Evolutionary conservation across 2,888 invertebrate species (phyloP).

Genomic region (Peribatodes rhomboidaria): DNA sequence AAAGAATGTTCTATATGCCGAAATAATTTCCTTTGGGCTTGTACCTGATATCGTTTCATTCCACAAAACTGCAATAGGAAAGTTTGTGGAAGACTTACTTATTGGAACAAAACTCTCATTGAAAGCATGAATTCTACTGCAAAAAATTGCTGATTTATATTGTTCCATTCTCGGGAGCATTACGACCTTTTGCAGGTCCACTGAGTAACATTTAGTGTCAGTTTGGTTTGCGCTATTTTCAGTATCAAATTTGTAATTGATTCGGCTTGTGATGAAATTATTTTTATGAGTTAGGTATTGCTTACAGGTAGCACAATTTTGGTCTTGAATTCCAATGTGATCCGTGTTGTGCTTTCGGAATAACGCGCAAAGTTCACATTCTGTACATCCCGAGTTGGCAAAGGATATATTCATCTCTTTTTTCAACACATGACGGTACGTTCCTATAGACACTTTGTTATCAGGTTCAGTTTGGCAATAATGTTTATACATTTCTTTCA

Average conservation of each 20-base stretch:
- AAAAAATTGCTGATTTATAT: slow-evolving; percentile 28
- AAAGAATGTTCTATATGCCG: too few relatives aligned
- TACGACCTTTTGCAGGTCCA: slow-evolving; percentile 15
- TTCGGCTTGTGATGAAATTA: too few relatives aligned
- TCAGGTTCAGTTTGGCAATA: slow-evolving; percentile 1
- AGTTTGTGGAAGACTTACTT: too few relatives aligned
- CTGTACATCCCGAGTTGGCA: slow-evolving; percentile 9
- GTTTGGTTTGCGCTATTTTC: slow-evolving; percentile 6
- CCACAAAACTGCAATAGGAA: too few relatives aligned
- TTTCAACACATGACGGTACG: background rate
- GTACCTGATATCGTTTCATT: too few relatives aligned
- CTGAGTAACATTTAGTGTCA: slow-evolving; percentile 1
- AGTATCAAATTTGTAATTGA: too few relatives aligned
- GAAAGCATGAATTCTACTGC: slow-evolving; percentile 25
- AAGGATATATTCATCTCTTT: slow-evolving; percentile 35
- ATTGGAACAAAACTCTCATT: slow-evolving; percentile 24
- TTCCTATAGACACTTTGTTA: background rate
- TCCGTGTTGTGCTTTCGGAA: background rate
- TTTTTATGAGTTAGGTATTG: too few relatives aligned
- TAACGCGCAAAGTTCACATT: background rate
- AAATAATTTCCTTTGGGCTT: too few relatives aligned
- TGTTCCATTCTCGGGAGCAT: slow-evolving; percentile 27
- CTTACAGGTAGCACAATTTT: too few relatives aligned
- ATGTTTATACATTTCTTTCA: background rate
- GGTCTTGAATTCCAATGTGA: background rate